A percentile compares a stretch with the other conserved stretches of the same genome.
Conservation (phyloP, 1,140 invertebrate genomes). For the Drosophila sp. region DNA sequence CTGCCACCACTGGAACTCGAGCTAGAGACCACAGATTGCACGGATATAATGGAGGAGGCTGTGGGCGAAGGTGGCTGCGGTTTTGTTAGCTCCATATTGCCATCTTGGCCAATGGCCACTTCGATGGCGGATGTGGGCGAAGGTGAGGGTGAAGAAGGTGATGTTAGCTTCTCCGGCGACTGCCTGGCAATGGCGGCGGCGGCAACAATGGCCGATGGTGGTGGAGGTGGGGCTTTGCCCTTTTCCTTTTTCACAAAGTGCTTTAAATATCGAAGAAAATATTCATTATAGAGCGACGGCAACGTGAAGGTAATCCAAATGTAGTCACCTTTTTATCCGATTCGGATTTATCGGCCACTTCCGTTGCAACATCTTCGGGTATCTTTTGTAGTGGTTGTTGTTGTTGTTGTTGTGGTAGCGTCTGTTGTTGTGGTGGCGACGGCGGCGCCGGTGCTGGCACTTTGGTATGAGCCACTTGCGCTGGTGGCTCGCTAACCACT, state of each 20-base stretch:
- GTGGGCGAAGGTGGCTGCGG: slow-evolving; percentile 84
- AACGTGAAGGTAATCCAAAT: too few relatives aligned
- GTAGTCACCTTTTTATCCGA: slow-evolving; percentile 61
- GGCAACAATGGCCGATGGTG: slow-evolving; percentile 64
- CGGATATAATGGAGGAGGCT: slow-evolving; percentile 80
- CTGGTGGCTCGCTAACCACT: slow-evolving; percentile 43
- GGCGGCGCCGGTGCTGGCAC: slow-evolving; percentile 75
- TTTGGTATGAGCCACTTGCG: slow-evolving; percentile 60
- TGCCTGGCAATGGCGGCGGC: slow-evolving; percentile 23
- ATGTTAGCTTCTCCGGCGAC: slow-evolving; percentile 35
- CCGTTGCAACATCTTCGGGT: slow-evolving; percentile 50
- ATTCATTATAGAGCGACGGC: too few relatives aligned
- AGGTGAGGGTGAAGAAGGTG: slow-evolving; percentile 19
- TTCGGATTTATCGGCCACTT: slow-evolving; percentile 53
- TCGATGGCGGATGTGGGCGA: slow-evolving; percentile 69
- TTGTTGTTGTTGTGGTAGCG: slow-evolving; percentile 37
- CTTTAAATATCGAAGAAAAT: slow-evolving; percentile 5
- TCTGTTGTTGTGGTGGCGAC: slow-evolving; percentile 43
- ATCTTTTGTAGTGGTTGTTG: slow-evolving; percentile 50
- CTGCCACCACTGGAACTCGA: slow-evolving; percentile 51
- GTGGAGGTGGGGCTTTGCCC: slow-evolving; percentile 88
- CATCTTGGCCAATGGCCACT: slow-evolving; percentile 75
- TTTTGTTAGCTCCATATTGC: slow-evolving; percentile 42
- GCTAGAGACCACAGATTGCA: slow-evolving; percentile 66
- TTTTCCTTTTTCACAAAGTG: slow-evolving; percentile 87